Base-by-base conservation (phyloP, 1,140 invertebrate species). In the Drosophila bifasciata region DNA sequence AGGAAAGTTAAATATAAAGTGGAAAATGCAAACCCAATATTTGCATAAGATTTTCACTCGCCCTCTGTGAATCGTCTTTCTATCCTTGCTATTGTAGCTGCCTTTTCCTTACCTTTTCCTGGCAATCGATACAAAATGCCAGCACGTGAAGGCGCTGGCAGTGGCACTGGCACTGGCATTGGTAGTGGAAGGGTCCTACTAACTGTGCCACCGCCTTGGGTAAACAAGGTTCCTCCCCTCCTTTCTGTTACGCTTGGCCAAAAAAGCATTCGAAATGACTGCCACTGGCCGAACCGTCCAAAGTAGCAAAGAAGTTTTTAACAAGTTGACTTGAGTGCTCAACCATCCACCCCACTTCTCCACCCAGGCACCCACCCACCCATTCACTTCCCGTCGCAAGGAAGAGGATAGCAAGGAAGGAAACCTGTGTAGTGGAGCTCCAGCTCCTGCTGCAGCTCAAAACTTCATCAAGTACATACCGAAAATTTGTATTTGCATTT, bases 21-120 rank as follows among this genome's bases (percentile, higher is more conserved):
- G 64, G 79, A 88, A 85, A 86, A 86, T 88, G 78, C 81, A 78
- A 88, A 88, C 70, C 74, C 77, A 85, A 75, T 86, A 88, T 81
- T 88, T 88, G 83, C 83, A 88, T 86, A 86, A 67, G 69, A 67
- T 75, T 71, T 80, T 56, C 40, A 56, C 72, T 67, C 63, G 68
- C 55, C 64, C 64, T 46, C 36, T 52, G 36, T 17, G 16, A 15
- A 44, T 3, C 17, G n/a, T 6, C 44, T 21, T 1, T 21, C 28
- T 19, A 21, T 23, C 11, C 11, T 13, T 9, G n/a, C n/a, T 21
- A 5, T 8, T 28, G 61, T 23, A 41, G 46, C 60, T 64, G 46
- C 56, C 48, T 48, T 53, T 72, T 19, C 39, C 11, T 52, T 45
- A 52, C 57, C 46, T 53, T 72, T 66, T 40, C 25, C 19, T 0